These are phyloP conservation scores for Aphelinus atriplicis DNA, from an alignment of 1,140 invertebrate species.

Conservation along the genomic window DNA sequence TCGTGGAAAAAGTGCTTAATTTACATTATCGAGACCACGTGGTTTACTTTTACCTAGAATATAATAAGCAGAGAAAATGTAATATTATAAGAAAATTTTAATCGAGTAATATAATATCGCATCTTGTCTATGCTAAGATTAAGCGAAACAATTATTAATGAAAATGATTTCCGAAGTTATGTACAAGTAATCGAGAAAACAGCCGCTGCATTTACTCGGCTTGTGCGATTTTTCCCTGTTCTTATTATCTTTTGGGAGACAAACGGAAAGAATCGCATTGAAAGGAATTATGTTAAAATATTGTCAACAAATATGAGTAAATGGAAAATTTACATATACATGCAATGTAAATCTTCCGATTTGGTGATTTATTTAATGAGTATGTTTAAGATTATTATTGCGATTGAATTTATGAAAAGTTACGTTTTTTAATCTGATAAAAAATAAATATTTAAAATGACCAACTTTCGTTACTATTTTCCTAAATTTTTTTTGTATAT, in stretches of 20 bases:
- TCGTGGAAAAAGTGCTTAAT: conserved; percentile 37
- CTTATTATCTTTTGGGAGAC: background rate
- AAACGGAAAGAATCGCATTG: too few species aligned
- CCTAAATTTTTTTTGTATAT: conserved; percentile 15
- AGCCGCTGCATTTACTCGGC: conserved; percentile 5
- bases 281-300: too few species aligned
- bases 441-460: conserved; percentile 19
- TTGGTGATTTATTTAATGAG: conserved; percentile 6
- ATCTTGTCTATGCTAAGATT: conserved; percentile 20
- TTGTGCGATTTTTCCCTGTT: conserved; percentile 8
- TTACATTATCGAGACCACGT: conserved; percentile 25
- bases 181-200: background rate
- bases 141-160: conserved; percentile 12
- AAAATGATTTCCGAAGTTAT: background rate
- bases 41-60: conserved; percentile 34
- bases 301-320: conserved; percentile 9
- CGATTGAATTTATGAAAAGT: conserved; percentile 18
- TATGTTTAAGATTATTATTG: conserved; percentile 13
- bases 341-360: conserved; percentile 36
- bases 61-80: conserved; percentile 29
- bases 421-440: conserved; percentile 20
- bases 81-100: conserved; percentile 37
- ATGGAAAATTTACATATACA: background rate
- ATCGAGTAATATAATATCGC: conserved; percentile 33
- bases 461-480: conserved; percentile 28